Percentiles rank a stretch among this genome's conserved stretches.
phyloP scores from a whole-genome alignment of 2,113 vertebrate species.

The Calypte anna region DNA sequence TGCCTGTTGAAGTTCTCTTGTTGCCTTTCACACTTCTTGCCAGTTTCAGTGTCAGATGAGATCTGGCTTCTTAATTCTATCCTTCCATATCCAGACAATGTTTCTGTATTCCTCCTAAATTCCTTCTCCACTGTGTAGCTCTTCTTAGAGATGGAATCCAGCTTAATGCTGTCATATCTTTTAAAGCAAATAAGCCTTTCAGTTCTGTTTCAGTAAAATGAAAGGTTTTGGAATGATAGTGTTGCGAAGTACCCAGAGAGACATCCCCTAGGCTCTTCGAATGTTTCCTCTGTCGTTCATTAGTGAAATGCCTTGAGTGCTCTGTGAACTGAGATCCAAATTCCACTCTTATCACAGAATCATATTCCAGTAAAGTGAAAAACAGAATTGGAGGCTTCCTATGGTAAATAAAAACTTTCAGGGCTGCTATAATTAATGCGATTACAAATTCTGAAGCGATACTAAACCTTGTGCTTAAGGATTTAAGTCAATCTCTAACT shows the following conservation, averaged over 20 bases:
- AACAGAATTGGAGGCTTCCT: neutral
- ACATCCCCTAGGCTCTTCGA: neutral
- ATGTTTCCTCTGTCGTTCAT: neutral
- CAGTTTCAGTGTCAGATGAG: neutral
- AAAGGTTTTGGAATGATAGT: neutral
- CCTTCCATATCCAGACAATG: neutral
- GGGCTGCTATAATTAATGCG: neutral
- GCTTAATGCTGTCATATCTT: neutral
- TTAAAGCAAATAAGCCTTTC: neutral
- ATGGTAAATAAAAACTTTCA: neutral
- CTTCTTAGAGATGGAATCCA: neutral
- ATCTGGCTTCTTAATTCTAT: neutral
- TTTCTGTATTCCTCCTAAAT: neutral
- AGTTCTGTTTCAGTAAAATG: neutral
- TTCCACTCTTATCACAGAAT: neutral
- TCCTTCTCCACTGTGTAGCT: neutral
- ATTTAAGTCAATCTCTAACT: neutral
- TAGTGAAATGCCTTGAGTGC: neutral
- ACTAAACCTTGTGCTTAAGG: neutral
- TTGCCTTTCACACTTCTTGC: neutral
- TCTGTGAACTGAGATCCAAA: neutral
- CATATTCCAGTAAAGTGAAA: neutral
- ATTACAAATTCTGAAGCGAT: neutral
- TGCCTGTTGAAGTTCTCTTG: neutral
- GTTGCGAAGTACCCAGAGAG: neutral